Percentiles rank a stretch among this genome's conserved stretches.
These are phyloP conservation scores for Dendrolimus pini DNA, from an alignment of 2,888 invertebrate genomes.

Conservation along the genomic window DNA sequence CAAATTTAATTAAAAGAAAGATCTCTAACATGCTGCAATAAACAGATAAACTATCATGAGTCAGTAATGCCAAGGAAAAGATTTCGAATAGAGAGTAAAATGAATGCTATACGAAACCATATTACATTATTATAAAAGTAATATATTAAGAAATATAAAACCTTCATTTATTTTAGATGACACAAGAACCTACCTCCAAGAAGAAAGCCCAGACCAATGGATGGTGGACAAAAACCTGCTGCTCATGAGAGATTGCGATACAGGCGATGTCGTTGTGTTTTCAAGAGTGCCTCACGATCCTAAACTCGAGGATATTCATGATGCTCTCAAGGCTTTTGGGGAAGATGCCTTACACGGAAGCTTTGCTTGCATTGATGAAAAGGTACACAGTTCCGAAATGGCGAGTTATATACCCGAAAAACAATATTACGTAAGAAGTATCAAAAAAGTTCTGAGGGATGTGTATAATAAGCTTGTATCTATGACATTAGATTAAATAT, in stretches of 20 bases:
- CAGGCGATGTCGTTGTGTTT: constrained; percentile 32
- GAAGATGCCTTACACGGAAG: constrained; percentile 19
- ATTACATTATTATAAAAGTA: no score
- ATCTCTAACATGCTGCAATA: no score
- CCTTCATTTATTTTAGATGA: constrained; percentile 10
- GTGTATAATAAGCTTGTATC: background rate
- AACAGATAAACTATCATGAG: no score
- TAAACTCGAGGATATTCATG: constrained; percentile 13
- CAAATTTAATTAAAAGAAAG: no score
- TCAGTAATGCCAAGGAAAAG: no score
- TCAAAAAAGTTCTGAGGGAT: background rate
- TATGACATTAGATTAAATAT: background rate
- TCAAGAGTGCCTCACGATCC: constrained; percentile 19
- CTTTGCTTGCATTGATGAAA: constrained; percentile 18
- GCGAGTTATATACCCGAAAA: background rate
- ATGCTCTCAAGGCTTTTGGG: constrained; percentile 26
- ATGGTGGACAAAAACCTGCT: constrained; percentile 28
- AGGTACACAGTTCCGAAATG: background rate
- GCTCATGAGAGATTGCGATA: constrained; percentile 40
- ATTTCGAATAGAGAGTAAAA: no score
- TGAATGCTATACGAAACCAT: no score
- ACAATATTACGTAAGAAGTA: background rate
- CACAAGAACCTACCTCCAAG: constrained; percentile 19
- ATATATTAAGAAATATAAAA: no score
- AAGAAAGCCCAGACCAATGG: constrained; percentile 39